Evolutionary conservation across 2,113 vertebrate genomes (phyloP), one percentile per base, ranked within the genome.

Genomic region (cattle (Bos taurus)): DNA sequence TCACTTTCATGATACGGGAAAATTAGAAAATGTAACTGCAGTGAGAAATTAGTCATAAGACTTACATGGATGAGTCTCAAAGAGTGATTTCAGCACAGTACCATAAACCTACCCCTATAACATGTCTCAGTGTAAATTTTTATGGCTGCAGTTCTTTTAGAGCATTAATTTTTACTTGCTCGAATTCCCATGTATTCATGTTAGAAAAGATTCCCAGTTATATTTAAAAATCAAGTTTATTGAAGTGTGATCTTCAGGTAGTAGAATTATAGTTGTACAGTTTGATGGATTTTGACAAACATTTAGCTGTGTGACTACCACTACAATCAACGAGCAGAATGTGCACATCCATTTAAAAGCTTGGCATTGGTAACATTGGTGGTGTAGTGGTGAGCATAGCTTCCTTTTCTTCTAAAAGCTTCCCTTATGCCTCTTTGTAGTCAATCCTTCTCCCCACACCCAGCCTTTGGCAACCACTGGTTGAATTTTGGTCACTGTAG

Each of bases 381-480:
- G 98, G 99, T 98, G 98, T 98, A 99, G 98, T 99, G 98, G 99
- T 98, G 97, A 99, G 98, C 99, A 99, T 99, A 99, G 98, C 99
- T 99, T 98, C 99, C 99, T 99, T 99, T 98, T 98, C 97, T 80
- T 7, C 60, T 26, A 12, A 4, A 36, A 36, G 0, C 3, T 5
- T 40, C 59, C 33, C 30, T 30, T 33, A 1, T 7, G 25, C n/a
- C 33, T 33, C 21, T 91, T 15, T 12, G 25, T 2, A 30, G 9
- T 30, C 88, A 28, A 0, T 17, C 25, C 28, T 48, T 43, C 14
- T 54, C 50, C 43, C 50, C 2, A 1, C 1, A 1, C 48, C 25
- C 8, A 48, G 40, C 26, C 50, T 54, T 77, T 54, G 40, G 43
- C 16, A 17, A 13, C 4, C 15, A 2, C 48, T 30, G 33, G 2